Conservation (phyloP, 1,140 invertebrate genomes). For the Goniozus legneri region DNA sequence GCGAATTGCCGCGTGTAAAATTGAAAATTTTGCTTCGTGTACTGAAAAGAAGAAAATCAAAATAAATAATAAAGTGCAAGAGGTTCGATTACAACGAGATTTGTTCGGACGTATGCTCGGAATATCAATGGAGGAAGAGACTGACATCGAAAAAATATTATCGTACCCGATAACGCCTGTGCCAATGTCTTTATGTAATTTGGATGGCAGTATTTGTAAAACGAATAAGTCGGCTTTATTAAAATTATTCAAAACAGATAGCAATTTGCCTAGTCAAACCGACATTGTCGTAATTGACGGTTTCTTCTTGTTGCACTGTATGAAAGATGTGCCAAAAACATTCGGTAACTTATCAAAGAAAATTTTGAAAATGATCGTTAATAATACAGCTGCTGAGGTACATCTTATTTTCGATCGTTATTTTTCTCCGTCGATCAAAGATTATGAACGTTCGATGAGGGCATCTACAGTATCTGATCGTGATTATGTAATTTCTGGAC, state of each 20-base stretch:
- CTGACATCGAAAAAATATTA: constrained; percentile 21
- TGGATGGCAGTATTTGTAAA: constrained; percentile 22
- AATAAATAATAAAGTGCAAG: constrained; percentile 17
- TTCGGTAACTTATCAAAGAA: constrained; percentile 17
- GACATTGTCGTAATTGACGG: constrained; percentile 18
- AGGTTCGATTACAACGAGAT: constrained; percentile 25
- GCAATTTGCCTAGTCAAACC: neutral
- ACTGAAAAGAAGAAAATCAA: constrained; percentile 17
- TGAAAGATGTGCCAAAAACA: constrained; percentile 17
- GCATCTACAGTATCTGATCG: neutral
- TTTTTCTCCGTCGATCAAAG: constrained; percentile 16
- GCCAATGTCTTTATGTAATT: constrained; percentile 18
- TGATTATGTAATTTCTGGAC: constrained; percentile 27
- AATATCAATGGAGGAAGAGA: constrained; percentile 14
- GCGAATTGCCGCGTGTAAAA: constrained; percentile 20
- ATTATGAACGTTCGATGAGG: constrained; percentile 15
- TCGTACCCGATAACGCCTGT: constrained; percentile 15
- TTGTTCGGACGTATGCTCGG: constrained; percentile 23
- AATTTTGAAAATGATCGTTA: constrained; percentile 14
- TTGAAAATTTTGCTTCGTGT: constrained; percentile 19
- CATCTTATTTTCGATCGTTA: constrained; percentile 16
- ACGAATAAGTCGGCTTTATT: constrained; percentile 12
- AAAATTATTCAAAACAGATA: neutral
- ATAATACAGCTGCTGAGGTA: constrained; percentile 3
- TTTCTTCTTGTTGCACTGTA: constrained; percentile 17